A percentile compares a stretch with the other conserved stretches of the same genome.
These are phyloP conservation scores for Cheilosia grossa DNA, from an alignment of 2,888 invertebrate species.

Conservation along the genomic window DNA sequence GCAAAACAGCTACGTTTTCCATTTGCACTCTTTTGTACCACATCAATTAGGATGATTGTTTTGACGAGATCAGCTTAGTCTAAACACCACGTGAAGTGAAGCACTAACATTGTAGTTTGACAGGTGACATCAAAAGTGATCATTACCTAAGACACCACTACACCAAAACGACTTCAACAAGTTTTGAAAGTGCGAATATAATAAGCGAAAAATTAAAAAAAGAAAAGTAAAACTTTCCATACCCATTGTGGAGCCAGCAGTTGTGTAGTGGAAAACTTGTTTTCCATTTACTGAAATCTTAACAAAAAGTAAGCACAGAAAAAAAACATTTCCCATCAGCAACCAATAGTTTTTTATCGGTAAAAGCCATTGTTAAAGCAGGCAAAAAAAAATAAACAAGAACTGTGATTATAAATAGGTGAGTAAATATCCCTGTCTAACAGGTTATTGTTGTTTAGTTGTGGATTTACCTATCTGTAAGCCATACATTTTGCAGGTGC, in stretches of 20 bases:
- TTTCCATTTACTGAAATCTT: conserved; percentile 18
- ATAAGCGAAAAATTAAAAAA: conserved; percentile 27
- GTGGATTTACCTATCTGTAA: neutral
- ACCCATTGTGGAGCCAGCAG: conserved; percentile 25
- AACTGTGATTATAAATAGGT: conserved; percentile 44
- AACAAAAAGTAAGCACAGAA: conserved; percentile 16
- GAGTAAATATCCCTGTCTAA: conserved; percentile 38
- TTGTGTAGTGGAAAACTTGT: conserved; percentile 38
- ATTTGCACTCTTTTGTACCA: neutral
- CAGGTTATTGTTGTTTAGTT: conserved; percentile 14
- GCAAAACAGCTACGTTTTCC: neutral
- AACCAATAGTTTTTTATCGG: neutral
- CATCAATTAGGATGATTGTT: conserved; percentile 7
- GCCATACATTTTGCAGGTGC: neutral
- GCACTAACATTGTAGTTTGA: neutral
- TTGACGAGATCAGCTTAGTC: neutral
- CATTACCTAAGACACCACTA: conserved; percentile 26
- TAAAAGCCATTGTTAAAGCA: conserved; percentile 17
- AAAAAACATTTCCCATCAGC: neutral
- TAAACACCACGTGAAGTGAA: neutral
- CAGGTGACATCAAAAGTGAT: conserved; percentile 22
- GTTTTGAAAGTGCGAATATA: conserved; percentile 56
- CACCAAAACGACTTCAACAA: conserved; percentile 30
- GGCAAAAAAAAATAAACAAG: conserved; percentile 3
- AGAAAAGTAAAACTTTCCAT: conserved; percentile 65